phyloP scores from a whole-genome alignment of 2,797 vertebrate genomes.

The Acanthiza pusilla region DNA sequence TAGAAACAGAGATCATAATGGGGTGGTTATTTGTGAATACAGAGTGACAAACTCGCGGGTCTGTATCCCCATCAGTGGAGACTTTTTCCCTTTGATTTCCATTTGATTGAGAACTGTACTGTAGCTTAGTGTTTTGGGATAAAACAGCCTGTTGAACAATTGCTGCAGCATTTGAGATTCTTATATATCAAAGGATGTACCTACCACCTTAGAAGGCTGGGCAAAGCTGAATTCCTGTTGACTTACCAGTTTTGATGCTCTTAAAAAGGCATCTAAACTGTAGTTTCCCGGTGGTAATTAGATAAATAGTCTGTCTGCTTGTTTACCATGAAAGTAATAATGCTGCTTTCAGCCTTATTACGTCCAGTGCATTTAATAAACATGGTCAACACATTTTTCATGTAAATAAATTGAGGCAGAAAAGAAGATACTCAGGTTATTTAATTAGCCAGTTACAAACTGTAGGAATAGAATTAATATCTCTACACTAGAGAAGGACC shows the following conservation, averaged over 20 bases:
- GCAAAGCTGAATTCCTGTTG: neutral
- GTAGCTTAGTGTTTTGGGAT: neutral
- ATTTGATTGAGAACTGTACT: rapidly evolving
- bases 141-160: neutral
- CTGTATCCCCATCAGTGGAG: neutral
- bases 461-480: neutral
- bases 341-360: neutral
- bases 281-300: neutral
- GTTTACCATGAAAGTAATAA: neutral
- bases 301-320: neutral
- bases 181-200: neutral
- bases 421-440: neutral
- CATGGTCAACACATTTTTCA: neutral
- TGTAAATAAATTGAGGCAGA: neutral
- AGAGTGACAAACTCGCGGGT: neutral
- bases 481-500: neutral
- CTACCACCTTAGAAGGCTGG: neutral
- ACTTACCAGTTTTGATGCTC: neutral
- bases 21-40: neutral
- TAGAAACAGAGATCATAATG: neutral
- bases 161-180: neutral
- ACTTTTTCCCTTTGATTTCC: neutral
- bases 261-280: neutral
- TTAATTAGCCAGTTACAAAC: neutral
- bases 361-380: neutral